phyloP scores from a whole-genome alignment of 2,888 invertebrate species.

The Sarcophaga caerulescens region DNA sequence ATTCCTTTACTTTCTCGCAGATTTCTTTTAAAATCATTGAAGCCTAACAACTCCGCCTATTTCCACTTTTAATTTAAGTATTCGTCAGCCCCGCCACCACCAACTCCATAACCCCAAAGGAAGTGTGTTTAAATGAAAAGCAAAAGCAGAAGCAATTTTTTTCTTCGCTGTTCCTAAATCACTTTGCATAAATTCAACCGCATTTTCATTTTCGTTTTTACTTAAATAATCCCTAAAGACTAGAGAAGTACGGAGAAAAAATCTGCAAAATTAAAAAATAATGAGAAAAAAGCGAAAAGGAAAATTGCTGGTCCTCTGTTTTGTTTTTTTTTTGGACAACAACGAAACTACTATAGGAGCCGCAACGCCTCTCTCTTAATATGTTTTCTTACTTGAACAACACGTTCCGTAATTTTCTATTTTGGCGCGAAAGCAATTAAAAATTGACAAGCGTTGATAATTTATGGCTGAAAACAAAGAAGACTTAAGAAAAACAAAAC shows the following conservation, averaged over 20 bases:
- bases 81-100: no score
- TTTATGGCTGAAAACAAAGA: constrained; percentile 69
- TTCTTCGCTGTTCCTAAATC: constrained; percentile 16
- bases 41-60: neutral
- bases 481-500: constrained; percentile 5
- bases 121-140: constrained; percentile 2
- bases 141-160: constrained; percentile 21
- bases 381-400: constrained; percentile 32
- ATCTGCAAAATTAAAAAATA: constrained; percentile 22
- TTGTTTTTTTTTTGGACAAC: neutral
- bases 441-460: constrained; percentile 75
- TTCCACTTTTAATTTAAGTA: neutral
- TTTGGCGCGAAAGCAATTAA: constrained; percentile 72
- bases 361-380: constrained; percentile 17
- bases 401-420: constrained; percentile 64
- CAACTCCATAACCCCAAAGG: neutral
- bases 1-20: neutral
- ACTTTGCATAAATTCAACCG: constrained; percentile 62
- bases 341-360: constrained; percentile 27
- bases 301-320: neutral
- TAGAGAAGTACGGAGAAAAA: constrained; percentile 15
- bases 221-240: constrained; percentile 53
- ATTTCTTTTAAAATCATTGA: constrained; percentile 15
- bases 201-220: constrained; percentile 30
- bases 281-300: constrained; percentile 10